Conservation (phyloP, 2,113 vertebrate species). For the Sinocyclocheilus anshuiensis region DNA sequence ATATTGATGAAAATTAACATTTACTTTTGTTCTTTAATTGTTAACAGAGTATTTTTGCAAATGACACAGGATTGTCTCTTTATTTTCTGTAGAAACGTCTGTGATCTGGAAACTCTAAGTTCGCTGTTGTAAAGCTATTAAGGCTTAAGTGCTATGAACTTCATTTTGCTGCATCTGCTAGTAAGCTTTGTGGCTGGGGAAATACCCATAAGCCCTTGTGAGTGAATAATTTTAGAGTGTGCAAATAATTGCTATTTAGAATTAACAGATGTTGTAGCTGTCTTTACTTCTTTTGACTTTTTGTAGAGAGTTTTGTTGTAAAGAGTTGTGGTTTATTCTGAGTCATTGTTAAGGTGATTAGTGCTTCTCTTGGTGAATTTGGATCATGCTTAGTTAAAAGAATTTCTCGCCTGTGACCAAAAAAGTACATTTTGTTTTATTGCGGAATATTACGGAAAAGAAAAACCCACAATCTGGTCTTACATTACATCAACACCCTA, state of each 20-base stretch:
- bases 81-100: not conserved
- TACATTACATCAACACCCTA: constrained; percentile 19
- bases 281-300: not conserved
- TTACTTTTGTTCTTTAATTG: not conserved
- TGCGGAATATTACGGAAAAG: not conserved
- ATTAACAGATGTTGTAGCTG: not conserved
- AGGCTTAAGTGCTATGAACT: constrained; percentile 7
- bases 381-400: constrained; percentile 3
- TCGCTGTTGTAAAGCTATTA: not conserved
- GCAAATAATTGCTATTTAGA: constrained; percentile 21
- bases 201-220: constrained; percentile 8
- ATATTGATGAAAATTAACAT: not conserved
- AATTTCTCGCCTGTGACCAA: constrained; percentile 6
- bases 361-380: not conserved
- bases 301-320: not conserved
- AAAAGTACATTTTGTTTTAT: constrained; percentile 12
- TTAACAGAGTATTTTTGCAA: not conserved
- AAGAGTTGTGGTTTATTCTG: constrained; percentile 9
- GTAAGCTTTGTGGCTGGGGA: not conserved
- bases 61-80: not conserved
- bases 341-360: constrained; percentile 18
- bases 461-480: constrained; percentile 1
- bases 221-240: constrained; percentile 18
- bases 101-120: not conserved
- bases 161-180: not conserved